Conservation (phyloP, 2,888 invertebrate species). For the Leucoma salicis region DNA sequence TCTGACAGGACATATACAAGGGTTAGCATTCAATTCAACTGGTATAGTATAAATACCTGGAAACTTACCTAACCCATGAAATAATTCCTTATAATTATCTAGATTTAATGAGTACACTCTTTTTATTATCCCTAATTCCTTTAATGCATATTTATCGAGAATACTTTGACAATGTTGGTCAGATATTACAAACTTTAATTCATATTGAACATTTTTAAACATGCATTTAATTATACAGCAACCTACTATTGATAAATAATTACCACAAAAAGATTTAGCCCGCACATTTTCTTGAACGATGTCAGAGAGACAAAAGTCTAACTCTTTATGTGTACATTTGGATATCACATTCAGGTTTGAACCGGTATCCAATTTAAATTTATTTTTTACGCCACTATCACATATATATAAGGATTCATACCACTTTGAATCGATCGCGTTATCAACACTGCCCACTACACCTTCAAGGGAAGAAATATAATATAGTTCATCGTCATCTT, state of each 20-base stretch:
- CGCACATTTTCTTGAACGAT: background rate
- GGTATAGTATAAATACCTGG: no score
- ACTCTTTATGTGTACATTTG: background rate
- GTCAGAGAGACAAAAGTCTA: background rate
- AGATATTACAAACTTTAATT: slow-evolving; percentile 3
- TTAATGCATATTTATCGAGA: slow-evolving; percentile 1
- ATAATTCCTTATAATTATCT: no score
- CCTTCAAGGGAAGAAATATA: background rate
- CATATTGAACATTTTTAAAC: background rate
- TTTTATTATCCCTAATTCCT: no score
- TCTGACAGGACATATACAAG: no score
- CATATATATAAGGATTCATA: background rate
- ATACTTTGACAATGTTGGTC: slow-evolving; percentile 7
- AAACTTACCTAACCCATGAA: no score
- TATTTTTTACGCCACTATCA: background rate
- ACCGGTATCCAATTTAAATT: slow-evolving; percentile 10
- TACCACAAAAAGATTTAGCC: background rate
- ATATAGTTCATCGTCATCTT: background rate
- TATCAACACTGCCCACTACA: no score
- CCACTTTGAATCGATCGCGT: background rate
- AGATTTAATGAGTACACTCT: slow-evolving; percentile 2
- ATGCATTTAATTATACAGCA: background rate
- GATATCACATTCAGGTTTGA: slow-evolving; percentile 12
- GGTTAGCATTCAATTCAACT: no score
- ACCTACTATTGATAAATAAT: background rate